Conservation (phyloP, 2,888 invertebrate genomes). For the Fragum sueziense region DNA sequence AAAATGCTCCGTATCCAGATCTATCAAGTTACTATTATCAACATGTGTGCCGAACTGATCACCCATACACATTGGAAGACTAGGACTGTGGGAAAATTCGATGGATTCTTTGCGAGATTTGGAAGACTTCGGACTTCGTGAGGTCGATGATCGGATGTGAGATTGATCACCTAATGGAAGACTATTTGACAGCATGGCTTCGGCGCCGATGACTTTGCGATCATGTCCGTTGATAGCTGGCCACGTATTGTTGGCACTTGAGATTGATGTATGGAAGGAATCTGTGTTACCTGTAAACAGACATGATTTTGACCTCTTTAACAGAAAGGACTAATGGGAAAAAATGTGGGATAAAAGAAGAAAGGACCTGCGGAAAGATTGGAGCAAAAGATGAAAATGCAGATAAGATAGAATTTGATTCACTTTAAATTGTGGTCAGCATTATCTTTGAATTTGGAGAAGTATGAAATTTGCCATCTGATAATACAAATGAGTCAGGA, state of each 20-base stretch:
- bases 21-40: not conserved
- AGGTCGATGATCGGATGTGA: not conserved
- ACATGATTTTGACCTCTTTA: too few species aligned
- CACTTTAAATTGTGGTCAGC: too few species aligned
- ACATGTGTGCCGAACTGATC: not conserved
- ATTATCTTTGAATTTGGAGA: too few species aligned
- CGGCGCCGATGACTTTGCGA: constrained; percentile 9
- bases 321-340: too few species aligned
- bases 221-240: constrained; percentile 19
- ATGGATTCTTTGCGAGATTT: not conserved
- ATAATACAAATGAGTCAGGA: too few species aligned
- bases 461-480: too few species aligned
- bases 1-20: constrained; percentile 32
- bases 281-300: not conserved
- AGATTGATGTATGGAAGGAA: not conserved
- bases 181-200: constrained; percentile 23
- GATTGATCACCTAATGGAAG: constrained; percentile 49
- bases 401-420: too few species aligned
- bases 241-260: constrained; percentile 33
- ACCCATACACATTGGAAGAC: constrained; percentile 21
- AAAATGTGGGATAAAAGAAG: too few species aligned
- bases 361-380: too few species aligned
- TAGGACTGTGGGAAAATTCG: not conserved
- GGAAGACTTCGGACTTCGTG: not conserved
- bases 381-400: too few species aligned